Conservation (phyloP, 2,113 vertebrate genomes). For the Calidris pygmaea region DNA sequence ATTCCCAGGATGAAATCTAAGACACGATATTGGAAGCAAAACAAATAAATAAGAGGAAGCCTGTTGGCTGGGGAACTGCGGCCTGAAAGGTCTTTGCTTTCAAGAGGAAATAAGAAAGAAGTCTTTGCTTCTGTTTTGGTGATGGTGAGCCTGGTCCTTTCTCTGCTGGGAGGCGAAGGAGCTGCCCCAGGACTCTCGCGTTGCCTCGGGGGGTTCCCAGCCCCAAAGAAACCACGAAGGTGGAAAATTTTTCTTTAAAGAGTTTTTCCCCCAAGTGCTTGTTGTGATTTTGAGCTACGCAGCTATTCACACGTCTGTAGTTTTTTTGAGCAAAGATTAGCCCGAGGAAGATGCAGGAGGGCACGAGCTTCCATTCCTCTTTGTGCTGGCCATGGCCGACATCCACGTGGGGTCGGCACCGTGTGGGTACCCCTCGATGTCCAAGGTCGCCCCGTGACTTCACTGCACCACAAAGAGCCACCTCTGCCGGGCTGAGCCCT, state of each 20-base stretch:
- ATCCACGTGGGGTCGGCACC: rapidly evolving
- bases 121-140: background rate
- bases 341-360: background rate
- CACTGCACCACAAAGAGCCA: background rate
- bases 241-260: background rate
- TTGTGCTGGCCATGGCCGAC: rapidly evolving
- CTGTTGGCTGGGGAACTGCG: rapidly evolving
- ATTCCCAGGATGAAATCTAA: background rate
- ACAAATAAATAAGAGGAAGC: background rate
- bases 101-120: background rate
- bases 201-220: background rate
- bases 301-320: background rate
- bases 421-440: rapidly evolving
- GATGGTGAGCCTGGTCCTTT: background rate
- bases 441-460: rapidly evolving
- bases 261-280: rapidly evolving
- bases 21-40: background rate
- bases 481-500: background rate
- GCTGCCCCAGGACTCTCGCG: rapidly evolving
- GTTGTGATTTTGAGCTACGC: rapidly evolving
- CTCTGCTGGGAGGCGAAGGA: background rate
- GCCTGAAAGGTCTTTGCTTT: background rate
- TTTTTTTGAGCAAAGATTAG: background rate
- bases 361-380: rapidly evolving
- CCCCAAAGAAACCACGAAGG: background rate